Evolutionary conservation across 2,888 invertebrate genomes (phyloP).

Genomic region (Drosophila prolongata): DNA sequence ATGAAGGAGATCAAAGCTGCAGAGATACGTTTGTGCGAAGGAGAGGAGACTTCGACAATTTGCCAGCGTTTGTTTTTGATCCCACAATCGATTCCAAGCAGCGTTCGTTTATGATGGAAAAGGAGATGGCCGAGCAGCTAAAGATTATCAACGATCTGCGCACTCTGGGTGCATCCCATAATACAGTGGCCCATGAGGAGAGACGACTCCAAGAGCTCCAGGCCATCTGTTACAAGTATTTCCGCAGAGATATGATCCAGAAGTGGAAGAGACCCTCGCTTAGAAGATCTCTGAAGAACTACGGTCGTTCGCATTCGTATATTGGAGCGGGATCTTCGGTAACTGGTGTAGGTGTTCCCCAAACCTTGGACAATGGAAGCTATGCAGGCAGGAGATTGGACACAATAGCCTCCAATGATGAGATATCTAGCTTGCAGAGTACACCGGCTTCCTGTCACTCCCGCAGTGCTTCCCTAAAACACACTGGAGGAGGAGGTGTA

Average conservation of each 20-base stretch:
- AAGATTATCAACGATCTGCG: slow-evolving; percentile 97
- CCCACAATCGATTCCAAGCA: slow-evolving; percentile 91
- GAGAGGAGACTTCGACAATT: slow-evolving; percentile 89
- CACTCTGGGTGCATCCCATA: slow-evolving; percentile 93
- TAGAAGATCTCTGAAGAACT: slow-evolving; percentile 84
- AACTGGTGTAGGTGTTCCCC: slow-evolving; percentile 86
- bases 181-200: slow-evolving; percentile 96
- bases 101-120: slow-evolving; percentile 96
- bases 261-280: slow-evolving; percentile 84
- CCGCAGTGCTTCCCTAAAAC: slow-evolving; percentile 89
- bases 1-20: slow-evolving; percentile 89
- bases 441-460: slow-evolving; percentile 90
- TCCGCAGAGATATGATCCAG: slow-evolving; percentile 96
- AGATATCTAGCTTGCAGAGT: slow-evolving; percentile 85
- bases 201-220: slow-evolving; percentile 96
- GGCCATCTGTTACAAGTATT: slow-evolving; percentile 96
- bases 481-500: slow-evolving; percentile 81
- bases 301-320: slow-evolving; percentile 91
- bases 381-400: slow-evolving; percentile 80
- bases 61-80: slow-evolving; percentile 94
- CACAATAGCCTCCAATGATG: slow-evolving; percentile 84
- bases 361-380: slow-evolving; percentile 84
- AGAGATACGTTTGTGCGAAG: slow-evolving; percentile 86
- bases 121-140: slow-evolving; percentile 98
- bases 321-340: slow-evolving; percentile 87